Evolutionary conservation across 2,113 vertebrate genomes (phyloP), one percentile per base, ranked within the genome.

Genomic region (Callopanchax toddi): DNA sequence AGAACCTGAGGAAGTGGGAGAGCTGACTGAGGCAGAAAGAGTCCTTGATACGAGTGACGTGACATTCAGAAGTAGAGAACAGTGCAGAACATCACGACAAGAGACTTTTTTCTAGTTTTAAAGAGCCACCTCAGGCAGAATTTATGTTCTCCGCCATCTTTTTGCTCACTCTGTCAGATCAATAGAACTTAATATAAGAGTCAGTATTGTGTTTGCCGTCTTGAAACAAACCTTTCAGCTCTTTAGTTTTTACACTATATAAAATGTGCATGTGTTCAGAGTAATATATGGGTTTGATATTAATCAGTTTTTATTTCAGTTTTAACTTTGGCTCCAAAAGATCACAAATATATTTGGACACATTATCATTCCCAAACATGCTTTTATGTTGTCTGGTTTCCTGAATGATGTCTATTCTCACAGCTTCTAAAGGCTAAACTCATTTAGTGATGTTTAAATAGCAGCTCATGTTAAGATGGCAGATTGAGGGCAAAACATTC

Each of bases 11-110:
- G 66, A 76, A 74, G 42, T 57, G 78, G 81, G 43, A 58, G 60
- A 26, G 37, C 62, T 49, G 64, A 65, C 69, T 40, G 69, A 60
- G 67, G 74, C 20, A 44, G 58, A 50, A 76, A 78, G 58, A 67
- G 70, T 72, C 85, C 82, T 90, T 88, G 78, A 88, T 82, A 86
- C 86, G 87, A 82, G 86, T 81, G 76, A 89, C 80, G 80, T 88
- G 87, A 89, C 85, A 87, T 89, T 83, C 79, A 81, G 78, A 80
- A 67, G 73, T 83, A 71, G 74, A 81, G 76, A 83, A 23, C 18
- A 17, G 44, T 23, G 29, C 57, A 36, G 46, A 62, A 83, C 83
- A 81, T 59, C 56, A 56, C 51, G 78, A 88, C 81, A 87, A 86
- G 85, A 87, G 76, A 60, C 76, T 82, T 78, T 78, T 89, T 76